Base-by-base conservation (phyloP, 2,113 vertebrate species). In the Microtus ochrogaster region DNA sequence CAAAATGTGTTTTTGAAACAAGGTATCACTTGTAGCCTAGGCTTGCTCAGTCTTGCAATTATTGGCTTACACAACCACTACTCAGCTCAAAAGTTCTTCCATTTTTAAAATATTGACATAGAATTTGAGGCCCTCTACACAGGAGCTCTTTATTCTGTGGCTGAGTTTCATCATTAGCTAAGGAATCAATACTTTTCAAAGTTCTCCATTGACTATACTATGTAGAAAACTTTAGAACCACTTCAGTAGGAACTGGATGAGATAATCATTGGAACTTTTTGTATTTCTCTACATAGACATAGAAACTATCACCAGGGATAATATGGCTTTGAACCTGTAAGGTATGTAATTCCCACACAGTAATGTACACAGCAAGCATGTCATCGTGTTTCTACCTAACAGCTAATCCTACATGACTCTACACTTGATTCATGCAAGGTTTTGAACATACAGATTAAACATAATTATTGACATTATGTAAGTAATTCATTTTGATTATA, bases 301-400 rank as follows among this genome's bases (percentile, higher is more conserved):
- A 89, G 39, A 93, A 89, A 76, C 1, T 81, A 81, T 81, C n/a
- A 55, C 52, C 47, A 26, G 89, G 77, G 72, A 30, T 90, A 9
- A 2, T 16, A 65, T 77, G 5, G 2, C 44, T 78, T 94, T 94
- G 61, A 90, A 87, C 2, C 12, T 84, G 36, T 7, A 73, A 83
- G 22, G 7, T 84, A 89, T 65, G 3, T 61, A 78, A 73, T 82
- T 89, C 86, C 17, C 24, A n/a, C 4, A 90, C 28, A 94, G 14
- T 84, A 74, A 81, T 72, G 4, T n/a, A 89, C 21, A 26, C 16
- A 44, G 8, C 3, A 47, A 93, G 14, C 5, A 73, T 79, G 16
- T 39, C 44, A 79, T 79, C 33, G 72, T 77, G 26, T 89, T 97
- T 92, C 44, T 82, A 91, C 91, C 73, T 73, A 96, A 94, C 92